phyloP scores from a whole-genome alignment of 1,140 invertebrate species.

The Drosophila albomicans region DNA sequence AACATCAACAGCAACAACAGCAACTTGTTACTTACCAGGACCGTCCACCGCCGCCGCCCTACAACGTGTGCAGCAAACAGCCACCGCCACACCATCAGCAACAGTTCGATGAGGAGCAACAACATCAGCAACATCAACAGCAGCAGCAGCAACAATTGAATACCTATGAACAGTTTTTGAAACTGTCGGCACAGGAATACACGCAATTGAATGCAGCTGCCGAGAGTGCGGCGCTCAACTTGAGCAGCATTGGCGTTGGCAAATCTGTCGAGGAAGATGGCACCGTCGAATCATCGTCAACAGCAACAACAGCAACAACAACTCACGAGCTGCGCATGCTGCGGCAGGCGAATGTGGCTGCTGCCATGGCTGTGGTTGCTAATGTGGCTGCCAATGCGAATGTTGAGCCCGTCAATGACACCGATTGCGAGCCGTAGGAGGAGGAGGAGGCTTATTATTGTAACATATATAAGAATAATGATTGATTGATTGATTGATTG shows the following conservation, averaged over 20 bases:
- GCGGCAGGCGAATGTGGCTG: slow-evolving; percentile 50
- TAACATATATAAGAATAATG: neutral
- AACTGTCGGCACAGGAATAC: slow-evolving; percentile 70
- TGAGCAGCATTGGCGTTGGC: slow-evolving; percentile 56
- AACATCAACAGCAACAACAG: slow-evolving; percentile 40
- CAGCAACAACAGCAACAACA: neutral
- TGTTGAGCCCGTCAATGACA: slow-evolving; percentile 23
- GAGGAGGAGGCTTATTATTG: slow-evolving; percentile 8
- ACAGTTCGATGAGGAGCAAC: slow-evolving; percentile 21
- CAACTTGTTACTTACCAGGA: slow-evolving; percentile 57
- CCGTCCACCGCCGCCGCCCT: slow-evolving; percentile 61
- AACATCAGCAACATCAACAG: slow-evolving; percentile 23
- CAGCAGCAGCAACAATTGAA: slow-evolving; percentile 55
- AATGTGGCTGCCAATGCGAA: slow-evolving; percentile 34
- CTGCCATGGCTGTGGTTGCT: slow-evolving; percentile 44
- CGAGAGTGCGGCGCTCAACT: slow-evolving; percentile 62
- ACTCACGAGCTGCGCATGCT: slow-evolving; percentile 55
- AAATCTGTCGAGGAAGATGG: slow-evolving; percentile 18
- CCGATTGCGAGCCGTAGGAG: slow-evolving; percentile 35
- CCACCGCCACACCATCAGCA: slow-evolving; percentile 29
- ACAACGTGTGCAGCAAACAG: slow-evolving; percentile 40
- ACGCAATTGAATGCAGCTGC: slow-evolving; percentile 45
- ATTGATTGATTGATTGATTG: too few species aligned
- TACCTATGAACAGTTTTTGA: slow-evolving; percentile 77
- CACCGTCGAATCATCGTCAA: slow-evolving; percentile 6